phyloP scores from a whole-genome alignment of 2,888 invertebrate species.

The Brachylomia viminalis region DNA sequence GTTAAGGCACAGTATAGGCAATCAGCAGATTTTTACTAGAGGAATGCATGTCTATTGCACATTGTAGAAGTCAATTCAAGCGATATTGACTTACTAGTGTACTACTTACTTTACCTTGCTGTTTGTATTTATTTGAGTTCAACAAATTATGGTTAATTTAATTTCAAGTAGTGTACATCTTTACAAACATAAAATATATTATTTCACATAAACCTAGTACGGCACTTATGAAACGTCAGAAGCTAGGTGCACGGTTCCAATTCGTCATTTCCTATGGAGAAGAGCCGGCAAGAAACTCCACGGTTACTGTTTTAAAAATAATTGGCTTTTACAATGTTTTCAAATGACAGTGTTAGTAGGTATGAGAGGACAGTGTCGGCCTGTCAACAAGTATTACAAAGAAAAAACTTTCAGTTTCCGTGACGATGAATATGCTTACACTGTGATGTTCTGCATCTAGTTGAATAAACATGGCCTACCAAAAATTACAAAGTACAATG shows the following conservation, averaged over 20 bases:
- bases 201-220: no score
- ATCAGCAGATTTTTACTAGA: no score
- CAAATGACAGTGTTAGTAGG: no score
- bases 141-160: neutral
- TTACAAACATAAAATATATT: neutral
- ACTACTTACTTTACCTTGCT: no score
- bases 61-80: neutral
- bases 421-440: slow-evolving; percentile 49
- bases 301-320: no score
- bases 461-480: slow-evolving; percentile 52
- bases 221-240: no score
- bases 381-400: neutral
- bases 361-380: no score
- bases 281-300: no score
- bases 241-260: no score
- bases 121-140: neutral
- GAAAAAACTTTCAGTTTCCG: slow-evolving; percentile 18
- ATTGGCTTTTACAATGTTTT: no score
- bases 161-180: slow-evolving; percentile 1
- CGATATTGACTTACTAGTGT: neutral
- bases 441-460: slow-evolving; percentile 26
- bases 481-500: slow-evolving; percentile 36
- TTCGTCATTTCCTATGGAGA: no score
- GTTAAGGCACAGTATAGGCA: no score
- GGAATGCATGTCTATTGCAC: neutral